phyloP scores from a whole-genome alignment of 2,888 invertebrate species.

The Drosophila kanekoi region DNA sequence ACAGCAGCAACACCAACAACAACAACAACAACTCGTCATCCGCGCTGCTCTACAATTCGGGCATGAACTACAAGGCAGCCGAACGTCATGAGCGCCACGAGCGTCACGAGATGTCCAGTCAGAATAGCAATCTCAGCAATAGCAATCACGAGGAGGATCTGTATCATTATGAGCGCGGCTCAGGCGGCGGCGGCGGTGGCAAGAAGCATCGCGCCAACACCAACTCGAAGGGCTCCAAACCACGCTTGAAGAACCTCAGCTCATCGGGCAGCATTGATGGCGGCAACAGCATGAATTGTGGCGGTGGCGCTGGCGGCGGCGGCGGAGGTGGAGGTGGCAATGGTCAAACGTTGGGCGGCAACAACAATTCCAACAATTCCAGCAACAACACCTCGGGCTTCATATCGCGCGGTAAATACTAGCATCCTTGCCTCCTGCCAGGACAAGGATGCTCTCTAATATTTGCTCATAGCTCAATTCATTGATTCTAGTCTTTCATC shows the following conservation, averaged over 20 bases:
- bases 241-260: conserved; percentile 85
- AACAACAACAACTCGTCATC: conserved; percentile 45
- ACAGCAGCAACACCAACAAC: conserved; percentile 44
- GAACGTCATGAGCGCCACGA: conserved; percentile 73
- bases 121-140: conserved; percentile 77
- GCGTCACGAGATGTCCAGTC: conserved; percentile 75
- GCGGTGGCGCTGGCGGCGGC: conserved; percentile 47
- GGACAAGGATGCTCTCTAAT: conserved; percentile 18
- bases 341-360: conserved; percentile 26
- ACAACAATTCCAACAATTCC: conserved; percentile 44
- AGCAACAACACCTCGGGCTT: conserved; percentile 86
- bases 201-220: conserved; percentile 85
- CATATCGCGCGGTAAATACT: conserved; percentile 86
- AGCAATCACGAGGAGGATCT: conserved; percentile 82
- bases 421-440: conserved; percentile 14
- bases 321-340: conserved; percentile 36
- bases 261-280: conserved; percentile 85
- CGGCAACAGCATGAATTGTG: conserved; percentile 56
- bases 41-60: conserved; percentile 75
- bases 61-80: conserved; percentile 79
- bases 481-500: conserved; percentile 82
- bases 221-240: conserved; percentile 84
- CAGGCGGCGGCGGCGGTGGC: conserved; percentile 66
- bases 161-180: conserved; percentile 77
- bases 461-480: conserved; percentile 49